Conservation (phyloP, 2,888 invertebrate genomes). For the Mylabris sibirica region DNA sequence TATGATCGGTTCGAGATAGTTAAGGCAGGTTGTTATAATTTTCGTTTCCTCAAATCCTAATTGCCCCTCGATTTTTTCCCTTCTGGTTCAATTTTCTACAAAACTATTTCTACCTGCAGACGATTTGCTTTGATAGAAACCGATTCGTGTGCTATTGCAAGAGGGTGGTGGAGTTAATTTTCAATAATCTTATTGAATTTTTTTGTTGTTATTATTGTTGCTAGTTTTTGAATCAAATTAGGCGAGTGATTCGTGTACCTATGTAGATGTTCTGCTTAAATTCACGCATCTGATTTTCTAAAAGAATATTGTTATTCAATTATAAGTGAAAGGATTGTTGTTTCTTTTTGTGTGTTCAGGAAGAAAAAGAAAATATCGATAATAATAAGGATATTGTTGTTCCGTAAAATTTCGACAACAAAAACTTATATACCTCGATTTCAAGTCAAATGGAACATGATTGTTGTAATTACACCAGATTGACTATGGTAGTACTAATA, state of each 20-base stretch:
- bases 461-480: constrained; percentile 23
- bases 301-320: not conserved
- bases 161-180: too few relatives aligned
- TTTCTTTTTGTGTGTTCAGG: not conserved
- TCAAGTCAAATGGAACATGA: constrained; percentile 13
- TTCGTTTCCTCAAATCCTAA: not conserved
- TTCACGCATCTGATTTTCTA: not conserved
- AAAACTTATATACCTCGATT: constrained; percentile 18
- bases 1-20: not conserved
- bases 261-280: not conserved
- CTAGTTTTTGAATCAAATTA: not conserved
- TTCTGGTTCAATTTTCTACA: not conserved
- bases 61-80: not conserved
- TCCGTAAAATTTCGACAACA: constrained; percentile 7
- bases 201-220: not conserved
- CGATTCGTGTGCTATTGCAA: not conserved
- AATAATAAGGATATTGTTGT: constrained; percentile 6
- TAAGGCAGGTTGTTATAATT: not conserved
- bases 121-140: not conserved
- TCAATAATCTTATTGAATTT: too few relatives aligned
- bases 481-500: not conserved
- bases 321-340: constrained; percentile 3
- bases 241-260: not conserved
- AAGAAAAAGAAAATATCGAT: not conserved
- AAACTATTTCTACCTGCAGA: constrained; percentile 6